Percentiles rank a stretch among this genome's conserved stretches.
Evolutionary conservation across 1,140 invertebrate genomes (phyloP).

Genomic region (Lordiphosa collinella): DNA sequence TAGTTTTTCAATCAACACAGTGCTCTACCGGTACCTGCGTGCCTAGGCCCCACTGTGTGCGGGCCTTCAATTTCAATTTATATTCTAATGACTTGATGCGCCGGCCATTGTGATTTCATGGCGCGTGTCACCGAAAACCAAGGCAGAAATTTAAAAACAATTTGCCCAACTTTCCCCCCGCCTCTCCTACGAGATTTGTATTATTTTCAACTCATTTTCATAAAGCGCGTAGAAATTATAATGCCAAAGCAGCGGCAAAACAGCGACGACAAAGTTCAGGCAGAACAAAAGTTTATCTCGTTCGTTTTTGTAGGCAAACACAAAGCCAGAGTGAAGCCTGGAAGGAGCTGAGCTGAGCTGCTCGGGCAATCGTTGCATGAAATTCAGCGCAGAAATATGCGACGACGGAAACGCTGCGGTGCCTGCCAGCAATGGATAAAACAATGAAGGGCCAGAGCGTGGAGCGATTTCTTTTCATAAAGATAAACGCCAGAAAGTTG

Average conservation of each 20-base stretch:
- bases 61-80: conserved; percentile 54
- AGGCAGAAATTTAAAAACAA: conserved; percentile 54
- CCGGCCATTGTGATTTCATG: conserved; percentile 30
- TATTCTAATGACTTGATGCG: conserved; percentile 59
- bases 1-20: conserved; percentile 52
- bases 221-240: conserved; percentile 52
- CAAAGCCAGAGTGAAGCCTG: conserved; percentile 31
- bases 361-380: conserved; percentile 45
- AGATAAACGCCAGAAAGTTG: conserved; percentile 63
- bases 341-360: not conserved
- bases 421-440: conserved; percentile 36
- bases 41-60: conserved; percentile 2
- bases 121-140: conserved; percentile 30
- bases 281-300: conserved; percentile 75
- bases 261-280: conserved; percentile 61
- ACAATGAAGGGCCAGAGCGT: conserved; percentile 51
- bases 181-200: conserved; percentile 32
- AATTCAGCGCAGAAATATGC: conserved; percentile 49
- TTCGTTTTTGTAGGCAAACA: conserved; percentile 63
- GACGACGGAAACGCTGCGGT: conserved; percentile 42
- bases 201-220: conserved; percentile 66
- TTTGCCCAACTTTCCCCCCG: conserved; percentile 33
- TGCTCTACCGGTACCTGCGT: conserved; percentile 20
- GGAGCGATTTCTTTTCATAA: conserved; percentile 71
- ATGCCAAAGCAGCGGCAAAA: conserved; percentile 24